Percentiles rank a stretch among this genome's conserved stretches.
These are phyloP conservation scores for Metacarcinus magister DNA, from an alignment of 2,888 invertebrate species.

Conservation along the genomic window DNA sequence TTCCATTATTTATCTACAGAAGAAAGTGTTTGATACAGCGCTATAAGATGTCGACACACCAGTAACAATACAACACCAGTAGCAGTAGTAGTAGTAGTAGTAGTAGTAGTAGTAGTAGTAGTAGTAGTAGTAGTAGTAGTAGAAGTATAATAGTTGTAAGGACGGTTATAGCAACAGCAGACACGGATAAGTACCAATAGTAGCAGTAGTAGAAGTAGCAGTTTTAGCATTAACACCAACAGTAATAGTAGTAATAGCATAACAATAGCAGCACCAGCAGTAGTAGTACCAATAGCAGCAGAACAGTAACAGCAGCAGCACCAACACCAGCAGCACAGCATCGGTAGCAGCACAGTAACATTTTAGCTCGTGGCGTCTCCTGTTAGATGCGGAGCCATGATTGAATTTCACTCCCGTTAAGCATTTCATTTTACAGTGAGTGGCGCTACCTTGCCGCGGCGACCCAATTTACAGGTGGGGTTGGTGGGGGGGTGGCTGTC, in stretches of 20 bases:
- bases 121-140: too few species aligned
- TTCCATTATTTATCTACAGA: too few species aligned
- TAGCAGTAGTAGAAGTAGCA: too few species aligned
- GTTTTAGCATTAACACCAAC: background rate
- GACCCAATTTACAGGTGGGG: background rate
- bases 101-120: too few species aligned
- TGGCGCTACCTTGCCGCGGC: background rate
- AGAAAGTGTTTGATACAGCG: too few species aligned
- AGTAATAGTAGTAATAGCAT: background rate
- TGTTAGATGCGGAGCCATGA: background rate
- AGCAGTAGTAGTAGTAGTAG: too few species aligned
- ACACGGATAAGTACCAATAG: too few species aligned
- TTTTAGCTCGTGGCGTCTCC: background rate
- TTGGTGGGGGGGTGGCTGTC: background rate
- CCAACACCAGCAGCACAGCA: background rate
- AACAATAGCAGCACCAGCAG: background rate
- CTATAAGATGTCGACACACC: too few species aligned
- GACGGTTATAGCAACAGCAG: too few species aligned
- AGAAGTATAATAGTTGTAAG: too few species aligned
- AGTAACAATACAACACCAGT: too few species aligned
- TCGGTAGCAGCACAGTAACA: background rate
- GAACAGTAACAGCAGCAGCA: background rate
- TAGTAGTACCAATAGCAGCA: background rate
- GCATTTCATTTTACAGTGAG: conserved; percentile 15
- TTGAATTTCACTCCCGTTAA: conserved; percentile 6